These are phyloP conservation scores for Chamaea fasciata DNA, from an alignment of 2,113 vertebrate species.

Conservation along the genomic window DNA sequence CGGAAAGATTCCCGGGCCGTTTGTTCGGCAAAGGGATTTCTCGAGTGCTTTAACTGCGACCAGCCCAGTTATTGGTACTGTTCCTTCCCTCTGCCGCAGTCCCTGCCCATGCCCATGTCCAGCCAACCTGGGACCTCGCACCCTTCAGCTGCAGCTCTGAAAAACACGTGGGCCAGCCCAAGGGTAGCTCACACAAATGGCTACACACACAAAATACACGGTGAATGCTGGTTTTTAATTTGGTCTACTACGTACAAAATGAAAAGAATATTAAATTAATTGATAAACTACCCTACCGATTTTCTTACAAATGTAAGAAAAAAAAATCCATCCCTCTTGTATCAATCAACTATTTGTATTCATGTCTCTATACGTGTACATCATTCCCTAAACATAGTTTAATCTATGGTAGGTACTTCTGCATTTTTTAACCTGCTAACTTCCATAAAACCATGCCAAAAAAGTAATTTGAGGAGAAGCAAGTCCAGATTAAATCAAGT, in stretches of 20 bases:
- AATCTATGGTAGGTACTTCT: neutral
- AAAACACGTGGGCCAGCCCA: accelerated
- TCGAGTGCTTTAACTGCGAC: accelerated
- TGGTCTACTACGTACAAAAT: neutral
- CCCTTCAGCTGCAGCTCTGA: neutral
- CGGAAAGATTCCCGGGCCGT: neutral
- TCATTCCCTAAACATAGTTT: neutral
- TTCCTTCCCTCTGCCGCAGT: neutral
- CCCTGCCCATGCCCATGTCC: neutral
- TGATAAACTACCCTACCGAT: neutral
- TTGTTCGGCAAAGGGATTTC: neutral
- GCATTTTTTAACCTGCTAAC: neutral
- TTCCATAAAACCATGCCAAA: neutral
- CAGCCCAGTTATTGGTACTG: neutral
- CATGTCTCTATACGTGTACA: neutral
- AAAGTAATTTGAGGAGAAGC: neutral
- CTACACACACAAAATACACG: neutral
- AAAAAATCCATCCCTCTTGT: neutral
- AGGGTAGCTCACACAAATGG: neutral
- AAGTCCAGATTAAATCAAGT: neutral
- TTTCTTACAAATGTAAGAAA: neutral
- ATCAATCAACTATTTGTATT: neutral
- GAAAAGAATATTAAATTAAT: neutral
- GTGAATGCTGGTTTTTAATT: neutral
- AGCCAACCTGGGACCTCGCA: neutral